Base-by-base conservation (phyloP, 2,888 invertebrate species). In the Microctonus hyperodae region DNA sequence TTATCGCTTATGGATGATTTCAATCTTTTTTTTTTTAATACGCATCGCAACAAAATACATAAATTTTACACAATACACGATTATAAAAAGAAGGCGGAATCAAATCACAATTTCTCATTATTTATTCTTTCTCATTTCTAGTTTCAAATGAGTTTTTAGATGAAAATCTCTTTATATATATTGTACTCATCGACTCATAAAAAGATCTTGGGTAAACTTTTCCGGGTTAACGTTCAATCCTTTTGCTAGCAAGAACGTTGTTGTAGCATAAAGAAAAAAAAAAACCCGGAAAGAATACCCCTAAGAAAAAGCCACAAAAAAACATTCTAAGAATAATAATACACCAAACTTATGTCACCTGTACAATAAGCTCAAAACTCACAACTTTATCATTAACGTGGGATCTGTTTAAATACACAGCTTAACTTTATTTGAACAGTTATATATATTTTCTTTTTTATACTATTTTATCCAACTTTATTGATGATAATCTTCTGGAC, bases 141-240 rank as follows among this genome's bases (percentile, higher is more conserved):
- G 81, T 81, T 82, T 77, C 73, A 77, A 76, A 82, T 81, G 79
- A 81, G 80, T 81, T 82, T 78, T 73, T 74, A 73, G 76, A 67
- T 44, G 55, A 65, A 57, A 64, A 58, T 48, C 69, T 53, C 40
- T 33, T 48, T 31, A 25, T 55, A 64, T 50, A 23, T 59, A 71
- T 71, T 70, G 72, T 74, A 73, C 77, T 74, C 78, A 76, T 78
- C 78, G 78, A 77, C 75, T 71, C 72, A 70, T 68, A 71, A 72
- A 68, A 55, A 25, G 71, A 72, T 65, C 71, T 70, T 65, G 68
- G 57, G 68, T 60, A 66, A 72, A 73, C 65, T 71, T 71, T 79
- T 60, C 51, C 71, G 69, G 75, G 75, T 76, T 75, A 76, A 74
- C 75, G 76, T 74, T 72, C 76, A 76, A 77, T 74, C 74, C 73